Base-by-base conservation (phyloP, 2,888 invertebrate species). In the Xylocampa areola region DNA sequence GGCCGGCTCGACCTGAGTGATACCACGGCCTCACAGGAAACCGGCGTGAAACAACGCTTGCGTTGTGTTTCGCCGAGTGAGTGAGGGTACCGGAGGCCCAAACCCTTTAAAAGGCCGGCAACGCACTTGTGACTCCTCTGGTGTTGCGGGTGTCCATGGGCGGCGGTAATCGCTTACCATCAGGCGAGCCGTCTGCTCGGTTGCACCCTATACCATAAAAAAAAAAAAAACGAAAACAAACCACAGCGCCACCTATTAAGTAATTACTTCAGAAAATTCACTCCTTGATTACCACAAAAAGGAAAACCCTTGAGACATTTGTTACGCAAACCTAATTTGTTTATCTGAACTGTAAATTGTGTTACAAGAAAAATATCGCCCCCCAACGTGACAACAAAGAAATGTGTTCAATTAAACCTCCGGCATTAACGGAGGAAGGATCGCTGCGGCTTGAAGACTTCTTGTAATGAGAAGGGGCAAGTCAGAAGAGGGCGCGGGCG, bases 351-450 rank as follows among this genome's bases (percentile, higher is more conserved):
- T 48, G 54, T 61, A 62, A 76, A 76, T 78, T 83, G 76, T 71
- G 62, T 73, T 54, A 70, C 47, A 65, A 65, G 79, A 79, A 81
- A 82, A 81, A 82, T 79, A 70, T 63, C 59, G 58, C 61, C 48
- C 58, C n/a, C 52, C 57, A 67, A 48, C 54, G 76, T 68, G 78
- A 73, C 71, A 73, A 74, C 81, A 82, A 85, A 86, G 86, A 86
- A 88, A 89, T 86, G 87, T 80, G 83, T 89, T 91, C 89, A 89
- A 91, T 90, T 91, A 90, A 89, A 89, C 69, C 61, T 54, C 47
- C 30, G 68, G 67, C 71, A 74, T 74, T 66, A 73, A 33, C 50
- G 13, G n/a, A 13, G 48, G 54, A 63, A 35, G 47, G 23, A 63
- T 57, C 57, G 58, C 32, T 67, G 66, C 19, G 67, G 59, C 40